These are phyloP conservation scores for Scaptomyza flava DNA, from an alignment of 2,888 invertebrate species.

Conservation along the genomic window DNA sequence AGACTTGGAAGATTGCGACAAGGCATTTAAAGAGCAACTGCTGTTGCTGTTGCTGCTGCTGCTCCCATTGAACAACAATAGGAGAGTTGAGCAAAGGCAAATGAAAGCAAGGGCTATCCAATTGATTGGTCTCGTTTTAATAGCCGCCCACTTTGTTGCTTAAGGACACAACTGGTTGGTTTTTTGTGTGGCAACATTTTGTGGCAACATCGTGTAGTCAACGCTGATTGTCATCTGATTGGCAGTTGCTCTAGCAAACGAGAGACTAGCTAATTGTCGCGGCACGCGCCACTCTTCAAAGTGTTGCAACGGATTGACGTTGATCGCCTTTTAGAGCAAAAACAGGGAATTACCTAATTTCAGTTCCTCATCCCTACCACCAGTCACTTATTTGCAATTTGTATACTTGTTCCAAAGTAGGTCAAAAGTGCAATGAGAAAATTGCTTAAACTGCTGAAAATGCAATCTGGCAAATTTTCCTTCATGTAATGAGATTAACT, in stretches of 20 bases:
- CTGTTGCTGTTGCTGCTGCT: constrained; percentile 31
- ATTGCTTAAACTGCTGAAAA: constrained; percentile 7
- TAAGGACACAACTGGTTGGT: constrained; percentile 27
- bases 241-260: constrained; percentile 54
- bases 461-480: neutral
- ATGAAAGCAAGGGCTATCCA: constrained; percentile 55
- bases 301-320: constrained; percentile 28
- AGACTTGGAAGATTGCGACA: neutral
- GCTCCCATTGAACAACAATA: constrained; percentile 55
- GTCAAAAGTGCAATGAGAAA: constrained; percentile 61
- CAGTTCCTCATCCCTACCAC: no score
- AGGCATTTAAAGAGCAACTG: constrained; percentile 45
- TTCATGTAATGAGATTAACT: no score
- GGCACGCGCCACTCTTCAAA: constrained; percentile 61
- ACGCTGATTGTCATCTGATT: constrained; percentile 63
- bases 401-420: constrained; percentile 38
- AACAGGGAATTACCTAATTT: constrained; percentile 47
- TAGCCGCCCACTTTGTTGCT: constrained; percentile 43
- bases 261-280: constrained; percentile 56
- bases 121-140: constrained; percentile 69
- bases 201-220: constrained; percentile 48
- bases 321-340: constrained; percentile 39
- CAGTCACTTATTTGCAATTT: constrained; percentile 21
- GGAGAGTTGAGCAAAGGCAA: constrained; percentile 14
- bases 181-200: constrained; percentile 55